Percentiles rank a stretch among this genome's conserved stretches.
Evolutionary conservation across 2,797 vertebrate species (phyloP).

Genomic region (Poecile montanus): DNA sequence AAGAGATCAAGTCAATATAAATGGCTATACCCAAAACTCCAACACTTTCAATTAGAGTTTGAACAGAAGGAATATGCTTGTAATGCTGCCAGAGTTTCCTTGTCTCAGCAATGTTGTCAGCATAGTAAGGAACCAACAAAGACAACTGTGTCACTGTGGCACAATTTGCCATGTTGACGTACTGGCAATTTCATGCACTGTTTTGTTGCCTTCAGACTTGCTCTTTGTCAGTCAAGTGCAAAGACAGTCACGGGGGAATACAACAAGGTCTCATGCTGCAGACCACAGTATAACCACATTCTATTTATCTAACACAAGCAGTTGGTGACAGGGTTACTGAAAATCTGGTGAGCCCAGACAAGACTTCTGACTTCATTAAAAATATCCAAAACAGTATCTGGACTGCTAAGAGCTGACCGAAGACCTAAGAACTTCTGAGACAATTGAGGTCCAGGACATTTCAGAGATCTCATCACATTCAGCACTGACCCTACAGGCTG

Average conservation of each 20-base stretch:
- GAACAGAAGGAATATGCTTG: background rate
- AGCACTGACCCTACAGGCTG: background rate
- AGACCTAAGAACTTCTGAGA: background rate
- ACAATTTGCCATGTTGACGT: background rate
- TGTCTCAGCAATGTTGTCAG: background rate
- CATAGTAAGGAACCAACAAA: background rate
- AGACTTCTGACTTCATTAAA: background rate
- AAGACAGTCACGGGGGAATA: background rate
- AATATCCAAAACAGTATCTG: background rate
- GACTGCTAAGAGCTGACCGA: background rate
- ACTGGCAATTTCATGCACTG: background rate
- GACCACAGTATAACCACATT: background rate
- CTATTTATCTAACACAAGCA: background rate
- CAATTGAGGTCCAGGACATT: background rate
- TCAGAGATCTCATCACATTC: background rate
- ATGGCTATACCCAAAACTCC: background rate
- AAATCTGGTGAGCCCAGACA: background rate
- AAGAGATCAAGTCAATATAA: constrained; percentile 5
- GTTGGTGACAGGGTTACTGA: background rate
- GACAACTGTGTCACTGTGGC: background rate
- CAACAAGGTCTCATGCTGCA: background rate
- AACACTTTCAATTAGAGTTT: background rate
- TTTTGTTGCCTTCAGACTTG: constrained; percentile 6
- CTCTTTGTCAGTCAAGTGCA: background rate
- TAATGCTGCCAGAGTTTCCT: background rate